Evolutionary conservation across 1,140 invertebrate species (phyloP), one percentile per base, ranked within the genome.

Genomic region (Physella acuta): DNA sequence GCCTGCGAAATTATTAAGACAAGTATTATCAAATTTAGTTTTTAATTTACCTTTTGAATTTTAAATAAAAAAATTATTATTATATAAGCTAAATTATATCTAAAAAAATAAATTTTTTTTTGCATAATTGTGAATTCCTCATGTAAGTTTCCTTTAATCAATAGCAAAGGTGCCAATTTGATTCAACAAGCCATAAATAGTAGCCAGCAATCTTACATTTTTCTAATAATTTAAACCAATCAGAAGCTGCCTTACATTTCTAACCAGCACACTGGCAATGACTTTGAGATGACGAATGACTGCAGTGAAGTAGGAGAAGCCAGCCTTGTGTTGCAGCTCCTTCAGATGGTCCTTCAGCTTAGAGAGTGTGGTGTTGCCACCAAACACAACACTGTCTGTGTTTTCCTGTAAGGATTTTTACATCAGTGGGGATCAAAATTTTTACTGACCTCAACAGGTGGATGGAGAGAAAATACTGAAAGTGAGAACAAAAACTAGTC

Each of bases 1-100:
- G 34, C 37, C 60, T 62, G 33, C 8, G 17, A 28, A 44, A 71
- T 93, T n/a, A n/a, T n/a, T n/a, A n/a, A n/a, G n/a, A n/a, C 79
- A 5, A 89, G 90, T 36, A 70, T 75, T 16, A 67, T 61, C 71
- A 74, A 56, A 8, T 14, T 24, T 24, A 14, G 5, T 24, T 30
- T 5, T 55, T 55, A 24, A 30, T 30, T 8, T 36, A 26, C 30
- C 14, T 33, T 33, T 14, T 60, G 24, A 3, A 24, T 14, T 20
- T 55, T 30, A 5, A 55, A 24, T 24, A 14, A 55, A 55, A 60
- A 33, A 60, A 16, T 60, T 4, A 30, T n/a, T n/a, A n/a, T 60
- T 11, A 11, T 11, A 60, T 11, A 11, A 30, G 8, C 4, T 60
- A 11, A 60, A 17, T 31, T 30, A 11, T 31, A 60, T 31, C 28